Percentiles rank a stretch among this genome's conserved stretches.
Conservation (phyloP, 2,113 vertebrate species). For the Taxidea taxus region DNA sequence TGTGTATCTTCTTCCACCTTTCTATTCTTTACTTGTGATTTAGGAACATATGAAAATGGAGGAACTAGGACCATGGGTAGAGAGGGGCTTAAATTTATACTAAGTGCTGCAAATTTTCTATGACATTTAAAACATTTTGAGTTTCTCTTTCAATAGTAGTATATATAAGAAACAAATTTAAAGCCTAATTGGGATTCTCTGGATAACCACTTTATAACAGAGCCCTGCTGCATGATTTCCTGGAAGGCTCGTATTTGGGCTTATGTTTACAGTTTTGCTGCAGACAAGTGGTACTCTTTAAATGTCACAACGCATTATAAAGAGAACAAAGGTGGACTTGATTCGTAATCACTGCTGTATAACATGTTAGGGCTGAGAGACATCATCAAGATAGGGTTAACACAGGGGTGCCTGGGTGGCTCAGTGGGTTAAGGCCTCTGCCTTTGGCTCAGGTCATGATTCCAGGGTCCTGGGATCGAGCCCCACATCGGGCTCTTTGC, state of each 20-base stretch:
- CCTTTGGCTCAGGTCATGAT: too few species aligned
- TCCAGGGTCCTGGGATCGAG: too few species aligned
- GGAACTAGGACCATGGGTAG: neutral
- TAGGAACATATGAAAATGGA: neutral
- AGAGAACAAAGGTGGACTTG: conserved; percentile 39
- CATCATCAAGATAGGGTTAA: neutral
- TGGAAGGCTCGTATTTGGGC: neutral
- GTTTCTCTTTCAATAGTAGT: conserved; percentile 30
- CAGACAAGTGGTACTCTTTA: conserved; percentile 44
- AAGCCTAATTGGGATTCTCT: neutral
- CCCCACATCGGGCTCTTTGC: too few species aligned
- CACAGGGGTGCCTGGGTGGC: too few species aligned
- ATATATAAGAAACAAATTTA: conserved; percentile 37
- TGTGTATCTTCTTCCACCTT: neutral
- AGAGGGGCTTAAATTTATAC: neutral
- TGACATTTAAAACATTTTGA: neutral
- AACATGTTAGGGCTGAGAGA: neutral
- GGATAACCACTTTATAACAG: conserved; percentile 16
- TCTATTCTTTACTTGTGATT: neutral
- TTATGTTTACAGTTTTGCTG: conserved; percentile 18
- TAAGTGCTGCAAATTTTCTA: neutral
- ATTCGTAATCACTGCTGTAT: neutral
- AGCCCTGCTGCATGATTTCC: neutral
- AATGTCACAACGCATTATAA: conserved; percentile 49
- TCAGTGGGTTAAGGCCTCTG: too few species aligned